Conservation (phyloP, 2,888 invertebrate species). For the Ormyrus rosae region DNA sequence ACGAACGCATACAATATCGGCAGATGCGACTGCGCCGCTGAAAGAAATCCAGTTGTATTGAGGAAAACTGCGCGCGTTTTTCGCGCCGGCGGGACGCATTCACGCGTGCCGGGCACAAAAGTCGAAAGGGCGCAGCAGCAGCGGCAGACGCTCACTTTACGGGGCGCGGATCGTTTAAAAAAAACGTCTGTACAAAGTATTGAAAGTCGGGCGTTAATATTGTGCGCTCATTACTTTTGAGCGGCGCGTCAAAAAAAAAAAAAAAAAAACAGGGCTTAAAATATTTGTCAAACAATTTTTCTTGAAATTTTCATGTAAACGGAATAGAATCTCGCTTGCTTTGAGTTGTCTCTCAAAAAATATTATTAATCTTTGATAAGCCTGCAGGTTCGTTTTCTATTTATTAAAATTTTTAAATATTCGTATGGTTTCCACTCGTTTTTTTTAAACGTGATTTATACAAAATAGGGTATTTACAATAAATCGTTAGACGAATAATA, state of each 20-base stretch:
- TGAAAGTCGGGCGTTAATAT: conserved; percentile 4
- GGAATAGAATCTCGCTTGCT: no score
- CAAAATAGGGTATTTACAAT: no score
- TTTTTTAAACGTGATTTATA: no score
- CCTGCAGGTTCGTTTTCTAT: no score
- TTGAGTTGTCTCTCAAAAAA: no score
- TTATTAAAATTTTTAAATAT: no score
- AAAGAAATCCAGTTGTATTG: conserved; percentile 27
- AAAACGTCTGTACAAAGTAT: conserved; percentile 14
- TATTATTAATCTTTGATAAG: no score
- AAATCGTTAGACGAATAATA: no score
- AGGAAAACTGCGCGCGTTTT: conserved; percentile 18
- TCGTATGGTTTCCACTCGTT: no score
- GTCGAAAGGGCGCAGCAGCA: conserved; percentile 1
- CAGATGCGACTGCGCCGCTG: neutral
- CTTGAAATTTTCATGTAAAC: conserved; percentile 1
- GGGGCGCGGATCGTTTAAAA: conserved; percentile 24
- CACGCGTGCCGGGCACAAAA: conserved; percentile 4
- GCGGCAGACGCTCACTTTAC: conserved; percentile 14
- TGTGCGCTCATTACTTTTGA: conserved; percentile 20
- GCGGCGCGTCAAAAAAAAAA: neutral
- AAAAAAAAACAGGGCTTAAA: neutral
- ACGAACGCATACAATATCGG: conserved; percentile 22
- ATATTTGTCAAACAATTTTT: neutral
- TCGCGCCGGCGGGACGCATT: neutral